Base-by-base conservation (phyloP, 2,113 vertebrate genomes). In the Illadopsis cleaveri region DNA sequence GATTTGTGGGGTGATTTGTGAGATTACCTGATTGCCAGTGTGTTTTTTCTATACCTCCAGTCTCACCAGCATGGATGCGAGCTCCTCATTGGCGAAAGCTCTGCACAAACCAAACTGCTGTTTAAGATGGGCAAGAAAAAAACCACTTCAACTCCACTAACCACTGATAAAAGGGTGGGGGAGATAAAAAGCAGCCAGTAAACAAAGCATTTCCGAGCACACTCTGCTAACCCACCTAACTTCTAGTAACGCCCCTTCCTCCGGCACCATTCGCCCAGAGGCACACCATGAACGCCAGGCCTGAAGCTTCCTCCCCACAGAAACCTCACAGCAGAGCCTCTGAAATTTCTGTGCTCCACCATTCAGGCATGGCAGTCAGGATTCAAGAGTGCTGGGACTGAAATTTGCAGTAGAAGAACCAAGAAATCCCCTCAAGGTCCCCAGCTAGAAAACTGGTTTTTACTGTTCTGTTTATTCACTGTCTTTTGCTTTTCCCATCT, bases 1-100 rank as follows among this genome's bases (percentile, higher is more conserved):
- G 16, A 38, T 45, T 12, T n/a, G 38, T 48, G 51, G 38, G 68
- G 75, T 5, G 24, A 51, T 87, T n/a, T 44, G 23, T 51, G 31
- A 82, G 35, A 31, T 27, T 10, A 58, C 21, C 30, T 24, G 16
- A 23, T 3, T 58, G 23, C 44, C 44, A 31, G 35, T 1, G 19
- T 42, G 25, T 10, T 73, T 75, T 48, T 40, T 16, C n/a, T 54
- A 1, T 6, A 27, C 21, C 28, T 70, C 15, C 21, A 25, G 25
- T 9, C 44, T 76, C n/a, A 61, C 45, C n/a, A 57, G 17, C 15
- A 30, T 0, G 5, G 22, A 12, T 11, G 31, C 0, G 2, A 78
- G 27, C n/a, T 61, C n/a, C 30, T 70, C 28, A 54, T 40, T 75
- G 11, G 16, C 1, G 0, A 87, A 82, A 85, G 35, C 35, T 50